Conservation (phyloP, 2,797 vertebrate genomes). For the Naso thynnoides region DNA sequence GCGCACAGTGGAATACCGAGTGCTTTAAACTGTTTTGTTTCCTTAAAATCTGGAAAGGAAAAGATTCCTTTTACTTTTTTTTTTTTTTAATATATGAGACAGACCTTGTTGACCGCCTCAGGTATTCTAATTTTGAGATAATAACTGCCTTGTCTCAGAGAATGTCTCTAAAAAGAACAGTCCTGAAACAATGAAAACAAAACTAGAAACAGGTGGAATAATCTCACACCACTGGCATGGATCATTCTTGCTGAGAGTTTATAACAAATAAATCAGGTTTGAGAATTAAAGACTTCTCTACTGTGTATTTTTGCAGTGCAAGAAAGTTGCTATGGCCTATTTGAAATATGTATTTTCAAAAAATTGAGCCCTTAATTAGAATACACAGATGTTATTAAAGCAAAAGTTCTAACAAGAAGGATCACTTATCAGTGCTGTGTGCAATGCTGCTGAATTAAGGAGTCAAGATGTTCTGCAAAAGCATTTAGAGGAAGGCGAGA, state of each 20-base stretch:
- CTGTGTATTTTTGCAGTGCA: not conserved
- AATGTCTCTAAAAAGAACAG: not conserved
- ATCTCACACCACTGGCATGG: not conserved
- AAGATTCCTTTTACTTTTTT: not conserved
- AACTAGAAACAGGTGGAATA: conserved; percentile 9
- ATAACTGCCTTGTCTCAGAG: not conserved
- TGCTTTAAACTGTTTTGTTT: conserved; percentile 27
- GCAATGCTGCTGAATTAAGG: conserved; percentile 8
- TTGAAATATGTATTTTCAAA: not conserved
- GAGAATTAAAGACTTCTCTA: not conserved
- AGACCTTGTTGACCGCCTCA: not conserved
- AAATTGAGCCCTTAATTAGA: not conserved
- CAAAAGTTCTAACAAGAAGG: not conserved
- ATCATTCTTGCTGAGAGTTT: not conserved
- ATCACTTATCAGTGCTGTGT: not conserved
- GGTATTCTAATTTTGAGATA: not conserved
- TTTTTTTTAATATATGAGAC: not conserved
- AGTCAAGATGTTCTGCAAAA: conserved; percentile 16
- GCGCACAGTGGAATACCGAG: conserved; percentile 21
- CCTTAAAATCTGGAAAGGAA: not conserved
- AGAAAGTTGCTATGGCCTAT: not conserved
- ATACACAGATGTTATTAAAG: not conserved
- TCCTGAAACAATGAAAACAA: not conserved
- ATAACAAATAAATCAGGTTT: not conserved
- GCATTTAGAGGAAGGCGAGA: conserved; percentile 24